These are phyloP conservation scores for Parauchenoglanis ngamensis DNA, from an alignment of 2,797 vertebrate genomes.

Conservation along the genomic window DNA sequence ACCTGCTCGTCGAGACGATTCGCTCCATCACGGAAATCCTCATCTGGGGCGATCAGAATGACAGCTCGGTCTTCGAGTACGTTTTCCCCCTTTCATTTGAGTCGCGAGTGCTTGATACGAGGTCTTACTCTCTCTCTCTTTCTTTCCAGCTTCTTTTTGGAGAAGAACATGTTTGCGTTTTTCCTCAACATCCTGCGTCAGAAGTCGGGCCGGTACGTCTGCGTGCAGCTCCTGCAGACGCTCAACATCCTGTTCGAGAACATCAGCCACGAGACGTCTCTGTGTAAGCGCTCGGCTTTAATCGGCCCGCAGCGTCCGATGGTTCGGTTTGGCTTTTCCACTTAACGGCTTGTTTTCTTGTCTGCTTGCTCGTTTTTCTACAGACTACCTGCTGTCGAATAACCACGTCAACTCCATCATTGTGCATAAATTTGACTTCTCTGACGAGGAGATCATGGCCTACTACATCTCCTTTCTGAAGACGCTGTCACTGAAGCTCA, in stretches of 20 bases:
- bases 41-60: slow-evolving; percentile 99
- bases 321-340: background rate
- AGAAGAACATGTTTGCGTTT: slow-evolving; percentile 99
- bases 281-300: slow-evolving; percentile 81
- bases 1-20: slow-evolving; percentile 97
- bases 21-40: slow-evolving; percentile 98
- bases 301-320: accelerated
- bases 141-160: slow-evolving; percentile 89
- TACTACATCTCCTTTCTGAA: slow-evolving; percentile 99
- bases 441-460: slow-evolving; percentile 98
- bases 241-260: slow-evolving; percentile 99
- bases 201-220: slow-evolving; percentile 97
- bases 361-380: slow-evolving; percentile 7
- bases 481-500: slow-evolving; percentile 95
- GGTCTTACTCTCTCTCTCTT: background rate
- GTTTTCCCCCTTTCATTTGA: slow-evolving; percentile 50
- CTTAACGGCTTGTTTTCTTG: background rate
- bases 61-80: slow-evolving; percentile 99
- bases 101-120: background rate
- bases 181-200: slow-evolving; percentile 97
- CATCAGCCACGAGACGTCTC: slow-evolving; percentile 96
- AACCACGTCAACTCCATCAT: slow-evolving; percentile 99
- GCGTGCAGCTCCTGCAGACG: slow-evolving; percentile 96
- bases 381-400: slow-evolving; percentile 97
- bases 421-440: slow-evolving; percentile 99